phyloP scores from a whole-genome alignment of 1,140 invertebrate species.

The Metopolophium dirhodum region DNA sequence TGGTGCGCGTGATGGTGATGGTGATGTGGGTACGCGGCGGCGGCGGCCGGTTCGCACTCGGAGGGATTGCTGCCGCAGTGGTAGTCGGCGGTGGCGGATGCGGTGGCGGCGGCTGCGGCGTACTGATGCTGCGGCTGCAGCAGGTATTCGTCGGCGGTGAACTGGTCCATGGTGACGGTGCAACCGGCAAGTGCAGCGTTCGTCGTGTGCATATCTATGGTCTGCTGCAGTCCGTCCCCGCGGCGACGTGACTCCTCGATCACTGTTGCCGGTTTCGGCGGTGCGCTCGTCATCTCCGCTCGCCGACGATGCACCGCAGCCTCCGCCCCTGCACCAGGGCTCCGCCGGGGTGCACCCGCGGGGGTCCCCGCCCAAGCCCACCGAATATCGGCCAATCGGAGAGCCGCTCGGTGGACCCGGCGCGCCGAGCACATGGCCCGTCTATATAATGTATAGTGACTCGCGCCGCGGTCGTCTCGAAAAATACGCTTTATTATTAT shows the following conservation, averaged over 20 bases:
- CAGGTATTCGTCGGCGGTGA: not conserved
- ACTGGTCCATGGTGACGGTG: constrained; percentile 10
- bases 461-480: not conserved
- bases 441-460: not conserved
- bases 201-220: not conserved
- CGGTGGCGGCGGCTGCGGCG: not conserved
- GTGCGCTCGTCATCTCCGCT: not conserved
- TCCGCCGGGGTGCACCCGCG: not conserved
- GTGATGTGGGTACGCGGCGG: not conserved
- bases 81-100: not conserved
- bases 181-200: not conserved
- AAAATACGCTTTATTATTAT: not conserved
- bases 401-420: not conserved
- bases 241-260: not conserved
- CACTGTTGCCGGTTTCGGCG: not conserved
- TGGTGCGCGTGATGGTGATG: not conserved
- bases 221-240: not conserved
- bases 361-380: not conserved
- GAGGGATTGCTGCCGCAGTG: not conserved
- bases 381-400: not conserved
- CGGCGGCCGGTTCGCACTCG: not conserved
- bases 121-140: not conserved
- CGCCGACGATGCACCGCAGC: not conserved
- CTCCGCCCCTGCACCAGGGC: not conserved
- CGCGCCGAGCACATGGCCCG: constrained; percentile 27